Base-by-base conservation (phyloP, 2,888 invertebrate genomes). In the Linyphia triangularis region DNA sequence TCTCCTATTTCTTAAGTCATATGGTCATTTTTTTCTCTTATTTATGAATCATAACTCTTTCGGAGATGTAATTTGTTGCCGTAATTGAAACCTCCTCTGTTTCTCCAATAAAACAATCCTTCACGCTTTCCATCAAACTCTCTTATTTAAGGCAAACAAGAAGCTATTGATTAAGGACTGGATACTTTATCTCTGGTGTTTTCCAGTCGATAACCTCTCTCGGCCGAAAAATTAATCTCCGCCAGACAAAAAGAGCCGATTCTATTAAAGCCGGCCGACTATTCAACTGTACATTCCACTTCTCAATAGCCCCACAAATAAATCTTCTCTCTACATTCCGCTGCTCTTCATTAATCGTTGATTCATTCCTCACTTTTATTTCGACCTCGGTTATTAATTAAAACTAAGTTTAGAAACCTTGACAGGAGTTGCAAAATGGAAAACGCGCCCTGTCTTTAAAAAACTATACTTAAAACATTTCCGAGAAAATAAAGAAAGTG, bases 381-480 rank as follows among this genome's bases (percentile, higher is more conserved):
- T 82, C 43, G 69, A 72, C 70, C 70, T 78, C 67, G 59, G 85
- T 85, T 85, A 85, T 85, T 85, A 85, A 85, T 85, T 85, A 85
- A 85, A 85, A 77, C 67, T 78, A 78, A 78, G 85, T 78, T 78
- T 78, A 61, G 77, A 77, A 69, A 78, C 67, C 59, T 51, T 85
- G 85, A 78, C 85, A 85, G 67, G 69, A 63, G 7, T 30, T 28
- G 43, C 9, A 72, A 70, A 82, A 72, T 59, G 24, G 28, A 40
- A 70, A 85, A 79, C 65, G 13, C 24, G 9, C 24, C 6, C 10
- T 37, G 26, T 19, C 61, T 75, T 43, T 78, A 77, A 16, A 51
- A 78, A 85, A 85, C 78, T 70, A 78, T 72, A 70, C 72, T 85
- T 78, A 63, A 79, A 78, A 78, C 63, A 77, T 70, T 78, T 70